phyloP scores from a whole-genome alignment of 1,140 invertebrate species.

The Calosoma granatense region DNA sequence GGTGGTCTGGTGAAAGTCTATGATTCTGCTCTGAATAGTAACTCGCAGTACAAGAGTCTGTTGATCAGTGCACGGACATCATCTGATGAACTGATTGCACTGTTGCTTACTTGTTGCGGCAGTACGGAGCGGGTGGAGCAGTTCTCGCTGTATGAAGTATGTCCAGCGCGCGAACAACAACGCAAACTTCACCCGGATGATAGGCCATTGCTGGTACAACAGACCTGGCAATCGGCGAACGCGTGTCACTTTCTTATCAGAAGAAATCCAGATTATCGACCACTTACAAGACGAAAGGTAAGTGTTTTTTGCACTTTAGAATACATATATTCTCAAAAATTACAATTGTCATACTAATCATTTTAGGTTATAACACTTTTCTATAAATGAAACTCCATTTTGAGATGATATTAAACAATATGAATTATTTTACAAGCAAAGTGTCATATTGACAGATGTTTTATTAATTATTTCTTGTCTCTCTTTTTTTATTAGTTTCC shows the following conservation, averaged over 20 bases:
- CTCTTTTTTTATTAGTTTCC: constrained; percentile 14
- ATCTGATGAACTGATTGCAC: constrained; percentile 77
- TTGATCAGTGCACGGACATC: constrained; percentile 81
- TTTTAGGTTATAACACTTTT: not conserved
- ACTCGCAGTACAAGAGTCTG: constrained; percentile 86
- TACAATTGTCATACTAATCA: not conserved
- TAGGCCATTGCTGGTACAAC: constrained; percentile 71
- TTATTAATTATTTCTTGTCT: constrained; percentile 1
- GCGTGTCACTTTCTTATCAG: constrained; percentile 68
- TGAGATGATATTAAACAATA: too few relatives aligned
- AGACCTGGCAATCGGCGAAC: constrained; percentile 52
- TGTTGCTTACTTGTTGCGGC: constrained; percentile 77
- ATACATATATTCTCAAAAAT: not conserved
- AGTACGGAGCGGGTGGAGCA: constrained; percentile 70
- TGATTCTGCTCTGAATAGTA: constrained; percentile 79
- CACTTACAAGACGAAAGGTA: constrained; percentile 49
- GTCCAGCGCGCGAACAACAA: constrained; percentile 62
- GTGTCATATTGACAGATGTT: not conserved
- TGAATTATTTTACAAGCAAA: not conserved
- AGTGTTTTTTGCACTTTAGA: constrained; percentile 1
- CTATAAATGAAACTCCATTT: too few relatives aligned
- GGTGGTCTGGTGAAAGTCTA: constrained; percentile 84
- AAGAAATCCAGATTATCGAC: constrained; percentile 63
- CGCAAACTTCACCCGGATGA: constrained; percentile 79
- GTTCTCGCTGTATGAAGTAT: constrained; percentile 81